phyloP scores from a whole-genome alignment of 2,113 vertebrate species.

The Sapayoa aenigma region DNA sequence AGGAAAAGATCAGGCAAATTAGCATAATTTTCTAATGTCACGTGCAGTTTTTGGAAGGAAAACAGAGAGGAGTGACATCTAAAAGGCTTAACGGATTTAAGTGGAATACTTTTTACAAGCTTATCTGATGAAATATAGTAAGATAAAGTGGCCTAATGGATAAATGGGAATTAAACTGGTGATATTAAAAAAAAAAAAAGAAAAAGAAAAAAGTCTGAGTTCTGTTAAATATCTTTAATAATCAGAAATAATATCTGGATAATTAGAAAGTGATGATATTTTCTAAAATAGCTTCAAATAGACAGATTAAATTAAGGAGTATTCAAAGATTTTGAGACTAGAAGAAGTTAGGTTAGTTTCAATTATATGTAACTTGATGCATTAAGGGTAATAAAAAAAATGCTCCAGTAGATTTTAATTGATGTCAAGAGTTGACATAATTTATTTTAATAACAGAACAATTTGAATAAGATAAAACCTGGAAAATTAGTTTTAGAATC shows the following conservation, averaged over 20 bases:
- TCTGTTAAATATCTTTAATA: not conserved
- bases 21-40: not conserved
- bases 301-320: not conserved
- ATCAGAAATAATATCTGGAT: not conserved
- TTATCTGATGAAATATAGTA: not conserved
- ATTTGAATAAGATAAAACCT: not conserved
- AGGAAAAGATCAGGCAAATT: not conserved
- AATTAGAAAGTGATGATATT: not conserved
- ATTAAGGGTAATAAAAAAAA: not conserved
- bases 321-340: not conserved
- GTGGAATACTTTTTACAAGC: not conserved
- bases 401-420: not conserved
- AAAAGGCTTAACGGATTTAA: not conserved
- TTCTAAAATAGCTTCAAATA: not conserved
- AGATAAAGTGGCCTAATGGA: not conserved
- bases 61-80: not conserved
- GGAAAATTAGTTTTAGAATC: not conserved
- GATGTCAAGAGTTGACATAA: not conserved
- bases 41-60: not conserved
- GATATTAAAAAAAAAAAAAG: not conserved
- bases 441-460: not conserved
- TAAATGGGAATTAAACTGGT: not conserved
- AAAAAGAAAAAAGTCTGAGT: not conserved
- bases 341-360: not conserved
- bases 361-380: not conserved